phyloP scores from a whole-genome alignment of 2,888 invertebrate genomes.

The Tachystola acroxantha region DNA sequence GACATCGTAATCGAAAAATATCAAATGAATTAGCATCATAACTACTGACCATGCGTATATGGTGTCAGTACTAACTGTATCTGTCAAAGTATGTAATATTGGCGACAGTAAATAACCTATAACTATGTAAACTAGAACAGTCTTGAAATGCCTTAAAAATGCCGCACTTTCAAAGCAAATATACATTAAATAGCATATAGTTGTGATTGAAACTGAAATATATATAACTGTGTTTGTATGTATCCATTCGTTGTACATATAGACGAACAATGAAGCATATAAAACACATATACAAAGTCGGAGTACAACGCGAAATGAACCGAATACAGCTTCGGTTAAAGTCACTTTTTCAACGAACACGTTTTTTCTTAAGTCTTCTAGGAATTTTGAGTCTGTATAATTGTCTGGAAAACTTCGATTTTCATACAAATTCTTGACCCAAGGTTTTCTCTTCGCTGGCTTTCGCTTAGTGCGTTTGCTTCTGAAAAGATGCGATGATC shows the following conservation, averaged over 20 bases:
- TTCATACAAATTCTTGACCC: slow-evolving; percentile 95
- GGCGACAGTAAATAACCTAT: slow-evolving; percentile 95
- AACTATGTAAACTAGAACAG: slow-evolving; percentile 87
- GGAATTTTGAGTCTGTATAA: slow-evolving; percentile 92
- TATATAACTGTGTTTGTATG: slow-evolving; percentile 81
- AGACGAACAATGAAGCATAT: slow-evolving; percentile 85
- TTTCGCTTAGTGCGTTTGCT: slow-evolving; percentile 47
- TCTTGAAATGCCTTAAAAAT: slow-evolving; percentile 82
- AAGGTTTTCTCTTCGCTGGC: slow-evolving; percentile 65
- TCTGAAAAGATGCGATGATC: slow-evolving; percentile 52
- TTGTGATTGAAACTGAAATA: slow-evolving; percentile 72
- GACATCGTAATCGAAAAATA: slow-evolving; percentile 95
- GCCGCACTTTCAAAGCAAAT: slow-evolving; percentile 44
- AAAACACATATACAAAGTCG: slow-evolving; percentile 87
- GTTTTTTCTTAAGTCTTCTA: slow-evolving; percentile 91
- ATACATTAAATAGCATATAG: slow-evolving; percentile 81
- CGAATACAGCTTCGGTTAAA: slow-evolving; percentile 82
- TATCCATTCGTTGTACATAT: slow-evolving; percentile 83
- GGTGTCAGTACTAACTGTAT: slow-evolving; percentile 98
- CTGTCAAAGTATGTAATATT: slow-evolving; percentile 94
- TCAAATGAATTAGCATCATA: slow-evolving; percentile 91
- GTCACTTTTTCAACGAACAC: slow-evolving; percentile 86
- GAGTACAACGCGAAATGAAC: slow-evolving; percentile 88
- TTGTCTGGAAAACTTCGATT: slow-evolving; percentile 93
- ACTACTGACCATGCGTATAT: slow-evolving; percentile 95